Conservation (phyloP, 2,113 vertebrate species). For the Onychorhynchus coronatus region DNA sequence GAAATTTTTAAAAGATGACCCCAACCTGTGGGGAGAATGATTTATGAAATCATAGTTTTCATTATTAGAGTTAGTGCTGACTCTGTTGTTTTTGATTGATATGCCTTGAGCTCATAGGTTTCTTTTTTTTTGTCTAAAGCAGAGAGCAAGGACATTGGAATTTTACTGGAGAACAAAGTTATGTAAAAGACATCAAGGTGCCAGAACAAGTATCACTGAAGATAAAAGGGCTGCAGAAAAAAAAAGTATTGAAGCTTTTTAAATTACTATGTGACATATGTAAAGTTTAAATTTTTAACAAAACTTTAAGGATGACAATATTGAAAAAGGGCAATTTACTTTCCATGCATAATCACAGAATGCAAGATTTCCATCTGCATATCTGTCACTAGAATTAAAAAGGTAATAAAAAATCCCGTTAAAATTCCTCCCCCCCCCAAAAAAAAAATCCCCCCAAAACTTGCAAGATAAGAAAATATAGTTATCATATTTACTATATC, state of each 20-base stretch:
- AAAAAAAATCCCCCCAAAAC: neutral
- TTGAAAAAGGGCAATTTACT: neutral
- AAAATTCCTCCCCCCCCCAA: neutral
- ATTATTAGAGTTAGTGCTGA: slow-evolving; percentile 78
- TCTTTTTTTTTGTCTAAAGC: slow-evolving; percentile 9
- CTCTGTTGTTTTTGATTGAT: slow-evolving; percentile 80
- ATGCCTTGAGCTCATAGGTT: slow-evolving; percentile 50
- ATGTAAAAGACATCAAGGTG: slow-evolving; percentile 40
- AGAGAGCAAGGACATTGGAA: slow-evolving; percentile 68
- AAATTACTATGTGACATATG: neutral
- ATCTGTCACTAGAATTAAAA: neutral
- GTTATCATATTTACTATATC: neutral
- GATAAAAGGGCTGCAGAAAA: neutral
- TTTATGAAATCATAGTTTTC: slow-evolving; percentile 82
- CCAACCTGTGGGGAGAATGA: slow-evolving; percentile 71
- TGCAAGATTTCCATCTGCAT: neutral
- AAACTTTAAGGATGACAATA: neutral
- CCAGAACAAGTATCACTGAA: neutral
- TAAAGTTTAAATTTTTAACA: neutral
- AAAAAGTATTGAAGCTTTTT: neutral
- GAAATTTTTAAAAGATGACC: slow-evolving; percentile 73
- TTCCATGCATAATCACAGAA: neutral
- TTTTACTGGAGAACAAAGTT: slow-evolving; percentile 54
- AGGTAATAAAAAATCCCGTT: neutral
- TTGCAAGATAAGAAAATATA: neutral